phyloP scores from a whole-genome alignment of 2,797 vertebrate genomes.

The Pagetopsis macropterus region DNA sequence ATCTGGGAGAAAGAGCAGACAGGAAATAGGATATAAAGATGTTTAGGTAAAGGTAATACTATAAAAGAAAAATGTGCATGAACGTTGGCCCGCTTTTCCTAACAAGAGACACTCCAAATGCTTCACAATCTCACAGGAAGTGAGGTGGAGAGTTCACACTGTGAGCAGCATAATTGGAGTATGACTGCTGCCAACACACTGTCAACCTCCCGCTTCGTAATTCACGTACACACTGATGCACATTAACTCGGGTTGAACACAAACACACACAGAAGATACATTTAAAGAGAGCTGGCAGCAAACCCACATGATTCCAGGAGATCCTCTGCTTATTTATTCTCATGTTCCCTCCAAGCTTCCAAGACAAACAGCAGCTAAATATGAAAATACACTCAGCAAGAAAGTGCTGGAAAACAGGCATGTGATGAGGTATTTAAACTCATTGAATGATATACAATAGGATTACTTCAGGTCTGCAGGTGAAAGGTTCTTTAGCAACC shows the following conservation, averaged over 20 bases:
- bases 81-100: not conserved
- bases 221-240: slow-evolving; percentile 35
- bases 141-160: slow-evolving; percentile 31
- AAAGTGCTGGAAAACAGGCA: slow-evolving; percentile 35
- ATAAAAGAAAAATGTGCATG: not conserved
- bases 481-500: slow-evolving; percentile 1
- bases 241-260: slow-evolving; percentile 6
- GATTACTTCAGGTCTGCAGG: slow-evolving; percentile 19
- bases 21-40: not conserved
- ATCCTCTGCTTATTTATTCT: slow-evolving; percentile 43
- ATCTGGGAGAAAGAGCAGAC: slow-evolving; percentile 52
- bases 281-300: slow-evolving; percentile 41
- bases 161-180: slow-evolving; percentile 45
- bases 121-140: slow-evolving; percentile 29
- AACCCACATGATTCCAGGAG: slow-evolving; percentile 46
- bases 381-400: slow-evolving; percentile 38
- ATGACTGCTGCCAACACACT: slow-evolving; percentile 49
- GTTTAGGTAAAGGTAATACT: not conserved
- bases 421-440: slow-evolving; percentile 14
- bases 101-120: slow-evolving; percentile 12
- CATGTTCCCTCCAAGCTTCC: slow-evolving; percentile 51
- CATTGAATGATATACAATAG: slow-evolving; percentile 16
- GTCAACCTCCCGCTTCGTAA: slow-evolving; percentile 9
- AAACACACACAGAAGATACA: slow-evolving; percentile 33
- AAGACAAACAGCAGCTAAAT: slow-evolving; percentile 63